phyloP scores from a whole-genome alignment of 2,888 invertebrate genomes.

The Homarus gammarus region DNA sequence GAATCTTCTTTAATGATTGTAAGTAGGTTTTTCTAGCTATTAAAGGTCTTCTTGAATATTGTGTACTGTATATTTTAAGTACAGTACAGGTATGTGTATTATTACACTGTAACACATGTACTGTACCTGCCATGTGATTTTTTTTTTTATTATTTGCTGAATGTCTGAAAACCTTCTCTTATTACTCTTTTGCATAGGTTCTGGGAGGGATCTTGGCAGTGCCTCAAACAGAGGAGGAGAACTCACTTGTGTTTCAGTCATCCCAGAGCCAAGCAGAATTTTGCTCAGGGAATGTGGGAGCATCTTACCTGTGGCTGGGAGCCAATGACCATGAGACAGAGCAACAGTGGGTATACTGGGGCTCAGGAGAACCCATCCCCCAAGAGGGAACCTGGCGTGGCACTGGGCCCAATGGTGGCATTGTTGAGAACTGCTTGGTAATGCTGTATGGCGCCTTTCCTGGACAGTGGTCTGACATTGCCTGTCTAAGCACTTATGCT shows the following conservation, averaged over 20 bases:
- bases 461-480: slow-evolving; percentile 74
- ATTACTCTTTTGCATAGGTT: slow-evolving; percentile 41
- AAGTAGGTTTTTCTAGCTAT: too few relatives aligned
- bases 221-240: slow-evolving; percentile 65
- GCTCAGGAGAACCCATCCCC: background rate
- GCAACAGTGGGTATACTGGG: slow-evolving; percentile 48
- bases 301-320: slow-evolving; percentile 74
- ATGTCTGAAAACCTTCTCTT: background rate
- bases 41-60: background rate
- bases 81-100: too few relatives aligned
- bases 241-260: slow-evolving; percentile 50
- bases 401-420: slow-evolving; percentile 72
- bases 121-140: too few relatives aligned
- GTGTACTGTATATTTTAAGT: slow-evolving; percentile 33
- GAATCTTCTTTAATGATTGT: too few relatives aligned
- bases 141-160: background rate
- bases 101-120: too few relatives aligned
- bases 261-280: slow-evolving; percentile 34
- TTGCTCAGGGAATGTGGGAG: slow-evolving; percentile 66
- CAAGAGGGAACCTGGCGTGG: slow-evolving; percentile 69
- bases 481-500: slow-evolving; percentile 68
- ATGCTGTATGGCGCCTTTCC: slow-evolving; percentile 63
- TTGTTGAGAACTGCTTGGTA: slow-evolving; percentile 71
- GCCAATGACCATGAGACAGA: slow-evolving; percentile 60
- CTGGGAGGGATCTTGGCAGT: slow-evolving; percentile 68